These are phyloP conservation scores for Vanessa cardui DNA, from an alignment of 2,888 invertebrate genomes.

Conservation along the genomic window DNA sequence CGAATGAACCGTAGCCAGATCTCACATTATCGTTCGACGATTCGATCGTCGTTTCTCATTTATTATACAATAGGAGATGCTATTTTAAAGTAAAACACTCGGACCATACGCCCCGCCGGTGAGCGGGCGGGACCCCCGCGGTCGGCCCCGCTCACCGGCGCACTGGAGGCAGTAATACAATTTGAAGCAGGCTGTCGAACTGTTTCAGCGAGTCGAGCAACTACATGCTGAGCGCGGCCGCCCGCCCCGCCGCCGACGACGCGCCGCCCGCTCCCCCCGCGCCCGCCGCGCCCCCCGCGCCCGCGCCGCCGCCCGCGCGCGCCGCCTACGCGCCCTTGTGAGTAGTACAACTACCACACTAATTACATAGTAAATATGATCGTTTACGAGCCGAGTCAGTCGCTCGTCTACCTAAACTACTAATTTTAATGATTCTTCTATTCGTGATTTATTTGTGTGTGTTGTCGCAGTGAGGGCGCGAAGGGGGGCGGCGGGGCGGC, in stretches of 20 bases:
- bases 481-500: constrained; percentile 46
- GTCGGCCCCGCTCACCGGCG: constrained; percentile 42
- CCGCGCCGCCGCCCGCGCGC: constrained; percentile 46
- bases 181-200: constrained; percentile 80
- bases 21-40: neutral
- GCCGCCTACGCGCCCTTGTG: constrained; percentile 44
- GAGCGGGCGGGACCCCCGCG: neutral
- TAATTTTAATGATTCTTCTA: too few species aligned
- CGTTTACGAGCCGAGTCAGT: too few species aligned
- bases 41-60: too few species aligned
- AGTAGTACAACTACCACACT: too few species aligned
- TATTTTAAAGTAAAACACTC: too few species aligned
- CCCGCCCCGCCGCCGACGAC: constrained; percentile 61
- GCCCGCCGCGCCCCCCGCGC: constrained; percentile 47
- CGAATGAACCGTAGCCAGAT: too few species aligned
- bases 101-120: neutral
- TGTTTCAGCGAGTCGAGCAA: constrained; percentile 81
- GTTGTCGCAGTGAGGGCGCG: constrained; percentile 51
- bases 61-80: too few species aligned
- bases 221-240: constrained; percentile 75
- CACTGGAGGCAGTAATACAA: constrained; percentile 79
- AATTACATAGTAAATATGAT: too few species aligned
- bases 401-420: too few species aligned
- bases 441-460: constrained; percentile 12
- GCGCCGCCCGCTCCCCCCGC: constrained; percentile 43